Percentiles rank a stretch among this genome's conserved stretches.
Evolutionary conservation across 92 coral and sea anemone species (phyloP).

Genomic region (Bergia puertoricense): DNA sequence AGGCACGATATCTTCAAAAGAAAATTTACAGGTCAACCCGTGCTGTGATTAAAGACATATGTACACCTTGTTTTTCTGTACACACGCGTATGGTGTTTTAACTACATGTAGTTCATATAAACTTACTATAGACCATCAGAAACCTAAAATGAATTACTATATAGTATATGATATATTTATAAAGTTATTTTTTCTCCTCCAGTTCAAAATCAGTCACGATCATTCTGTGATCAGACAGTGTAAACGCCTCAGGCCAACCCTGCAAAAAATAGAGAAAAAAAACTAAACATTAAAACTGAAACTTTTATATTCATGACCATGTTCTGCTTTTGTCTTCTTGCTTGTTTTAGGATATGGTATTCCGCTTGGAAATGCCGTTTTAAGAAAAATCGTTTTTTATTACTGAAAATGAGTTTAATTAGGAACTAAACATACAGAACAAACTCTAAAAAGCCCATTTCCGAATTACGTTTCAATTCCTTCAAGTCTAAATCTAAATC

Average conservation of each 20-base stretch:
- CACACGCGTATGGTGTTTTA: neutral
- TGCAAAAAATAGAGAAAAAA: slow-evolving; percentile 28
- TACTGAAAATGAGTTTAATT: no score
- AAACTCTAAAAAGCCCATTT: no score
- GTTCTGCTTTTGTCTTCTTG: neutral
- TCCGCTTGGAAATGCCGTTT: no score
- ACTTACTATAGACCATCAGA: neutral
- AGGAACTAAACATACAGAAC: no score
- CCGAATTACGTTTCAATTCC: no score
- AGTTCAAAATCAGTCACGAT: slow-evolving; percentile 90
- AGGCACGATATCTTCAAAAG: no score
- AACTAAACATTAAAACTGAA: neutral
- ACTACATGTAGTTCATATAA: neutral
- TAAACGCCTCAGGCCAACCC: slow-evolving; percentile 92
- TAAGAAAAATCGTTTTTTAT: no score
- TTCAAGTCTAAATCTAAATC: no score
- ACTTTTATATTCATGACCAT: neutral
- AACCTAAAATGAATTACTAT: neutral
- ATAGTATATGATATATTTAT: no score
- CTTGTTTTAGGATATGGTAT: no score
- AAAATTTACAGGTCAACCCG: no score
- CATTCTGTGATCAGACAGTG: slow-evolving; percentile 94
- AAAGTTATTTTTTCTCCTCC: slow-evolving; percentile 33
- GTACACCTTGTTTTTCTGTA: neutral
- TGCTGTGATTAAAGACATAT: no score